phyloP scores from a whole-genome alignment of 1,140 invertebrate genomes.

The Drosophila watanabei region DNA sequence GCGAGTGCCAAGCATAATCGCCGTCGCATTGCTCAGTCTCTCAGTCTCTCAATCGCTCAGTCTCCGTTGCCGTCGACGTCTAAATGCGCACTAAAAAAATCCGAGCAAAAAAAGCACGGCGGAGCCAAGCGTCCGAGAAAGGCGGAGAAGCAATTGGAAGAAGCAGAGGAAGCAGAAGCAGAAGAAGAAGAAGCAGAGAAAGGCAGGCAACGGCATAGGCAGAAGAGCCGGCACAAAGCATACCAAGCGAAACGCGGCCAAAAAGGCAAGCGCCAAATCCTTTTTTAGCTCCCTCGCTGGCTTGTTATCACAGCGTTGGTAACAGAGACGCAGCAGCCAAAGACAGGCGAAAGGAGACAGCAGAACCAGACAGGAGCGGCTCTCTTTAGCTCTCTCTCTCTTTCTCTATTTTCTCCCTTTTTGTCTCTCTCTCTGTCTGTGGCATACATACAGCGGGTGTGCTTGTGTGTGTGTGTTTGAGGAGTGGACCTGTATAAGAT shows the following conservation, averaged over 20 bases:
- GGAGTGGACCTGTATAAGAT: constrained; percentile 4
- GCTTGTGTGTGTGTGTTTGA: constrained; percentile 1
- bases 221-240: constrained; percentile 59
- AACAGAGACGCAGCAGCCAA: constrained; percentile 76
- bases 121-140: constrained; percentile 31
- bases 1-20: constrained; percentile 28
- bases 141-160: constrained; percentile 5
- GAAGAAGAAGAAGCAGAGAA: constrained; percentile 13
- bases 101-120: constrained; percentile 38
- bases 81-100: constrained; percentile 79
- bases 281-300: constrained; percentile 36
- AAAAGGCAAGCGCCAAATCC: constrained; percentile 46
- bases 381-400: constrained; percentile 30
- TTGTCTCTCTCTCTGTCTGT: constrained; percentile 18
- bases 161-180: constrained; percentile 3
- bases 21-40: constrained; percentile 35
- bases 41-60: constrained; percentile 33
- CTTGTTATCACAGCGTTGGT: constrained; percentile 62
- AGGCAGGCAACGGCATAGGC: neutral
- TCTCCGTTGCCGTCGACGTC: constrained; percentile 65
- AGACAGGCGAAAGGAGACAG: constrained; percentile 37
- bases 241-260: constrained; percentile 36
- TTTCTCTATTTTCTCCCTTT: neutral
- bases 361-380: constrained; percentile 13
- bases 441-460: constrained; percentile 15